A percentile compares a stretch with the other conserved stretches of the same genome.
These are phyloP conservation scores for Steinernema scapterisci DNA, from an alignment of 2,888 invertebrate species.

Conservation along the genomic window DNA sequence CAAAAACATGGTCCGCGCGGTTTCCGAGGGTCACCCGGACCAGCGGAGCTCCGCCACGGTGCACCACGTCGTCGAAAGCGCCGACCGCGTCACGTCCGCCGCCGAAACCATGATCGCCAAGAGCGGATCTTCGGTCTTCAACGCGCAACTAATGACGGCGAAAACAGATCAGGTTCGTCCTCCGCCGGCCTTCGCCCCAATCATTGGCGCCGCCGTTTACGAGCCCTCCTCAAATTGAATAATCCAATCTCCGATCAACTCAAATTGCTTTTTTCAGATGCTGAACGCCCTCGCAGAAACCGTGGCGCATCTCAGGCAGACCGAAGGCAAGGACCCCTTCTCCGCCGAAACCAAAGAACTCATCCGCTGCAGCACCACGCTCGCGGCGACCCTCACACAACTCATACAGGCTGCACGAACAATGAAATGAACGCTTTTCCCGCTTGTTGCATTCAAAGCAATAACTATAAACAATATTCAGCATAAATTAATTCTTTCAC, in stretches of 20 bases:
- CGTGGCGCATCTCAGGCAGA: conserved; percentile 38
- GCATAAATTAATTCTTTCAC: conserved; percentile 22
- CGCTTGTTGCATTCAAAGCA: conserved; percentile 19
- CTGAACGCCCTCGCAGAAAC: conserved; percentile 43
- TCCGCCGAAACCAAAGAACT: conserved; percentile 42
- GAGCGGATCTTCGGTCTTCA: conserved; percentile 45
- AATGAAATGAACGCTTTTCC: conserved; percentile 33
- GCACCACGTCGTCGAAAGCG: conserved; percentile 41
- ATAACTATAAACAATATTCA: background rate
- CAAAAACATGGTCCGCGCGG: conserved; percentile 43
- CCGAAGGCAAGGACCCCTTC: conserved; percentile 34
- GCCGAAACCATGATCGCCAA: conserved; percentile 44
- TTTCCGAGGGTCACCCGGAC: conserved; percentile 31
- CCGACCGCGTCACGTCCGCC: conserved; percentile 39
- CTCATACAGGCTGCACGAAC: conserved; percentile 45
- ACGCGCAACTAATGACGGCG: conserved; percentile 47
- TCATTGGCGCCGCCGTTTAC: background rate
- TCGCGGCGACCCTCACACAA: conserved; percentile 50
- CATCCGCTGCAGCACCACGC: conserved; percentile 44
- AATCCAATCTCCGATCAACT: conserved; percentile 15
- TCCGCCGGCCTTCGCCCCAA: background rate
- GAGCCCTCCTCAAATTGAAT: conserved; percentile 7
- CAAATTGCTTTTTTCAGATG: conserved; percentile 38
- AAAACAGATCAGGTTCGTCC: conserved; percentile 44
- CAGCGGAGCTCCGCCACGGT: conserved; percentile 21